Base-by-base conservation (phyloP, 2,797 vertebrate genomes). In the Benthosema pterotum region DNA sequence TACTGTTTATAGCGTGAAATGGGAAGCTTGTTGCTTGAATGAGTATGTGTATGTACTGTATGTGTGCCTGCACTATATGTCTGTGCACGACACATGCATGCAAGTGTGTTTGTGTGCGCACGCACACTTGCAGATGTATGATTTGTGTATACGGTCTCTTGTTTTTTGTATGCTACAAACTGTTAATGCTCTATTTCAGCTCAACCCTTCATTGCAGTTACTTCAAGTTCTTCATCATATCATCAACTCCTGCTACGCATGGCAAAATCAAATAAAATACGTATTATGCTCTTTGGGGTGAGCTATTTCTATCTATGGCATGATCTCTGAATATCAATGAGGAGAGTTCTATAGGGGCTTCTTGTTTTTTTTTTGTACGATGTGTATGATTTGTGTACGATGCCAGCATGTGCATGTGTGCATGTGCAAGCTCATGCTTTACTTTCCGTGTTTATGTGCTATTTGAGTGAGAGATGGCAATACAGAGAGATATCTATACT, bases 131-230 rank as follows among this genome's bases (percentile, higher is more conserved):
- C n/a, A n/a, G n/a, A n/a, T n/a, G n/a, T n/a, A n/a, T n/a, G n/a
- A n/a, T n/a, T n/a, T n/a, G n/a, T n/a, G n/a, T n/a, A 58, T 77
- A 46, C 65, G 70, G 71, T 58, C 57, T 74, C 22, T 72, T 73
- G 63, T 67, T 76, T 16, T 75, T 64, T 52, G 38, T n/a, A 22
- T 48, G 45, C 18, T 38, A 19, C 57, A 51, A 47, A 61, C 47
- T 64, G 50, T 53, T 42, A n/a, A 18, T 56, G 56, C 15, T 42
- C 53, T 32, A 11, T 42, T 46, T 28, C 22, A 50, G 0, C 57
- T 47, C 49, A 46, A 47, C 43, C 49, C 22, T 51, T 51, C 57
- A 46, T 45, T 49, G 57, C 57, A 57, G 54, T 49, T 59, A 52
- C 42, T 53, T 70, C 49, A 57, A 51, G 48, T 60, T 56, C 14